Conservation (phyloP, 2,888 invertebrate genomes). For the Platycnemis pennipes region DNA sequence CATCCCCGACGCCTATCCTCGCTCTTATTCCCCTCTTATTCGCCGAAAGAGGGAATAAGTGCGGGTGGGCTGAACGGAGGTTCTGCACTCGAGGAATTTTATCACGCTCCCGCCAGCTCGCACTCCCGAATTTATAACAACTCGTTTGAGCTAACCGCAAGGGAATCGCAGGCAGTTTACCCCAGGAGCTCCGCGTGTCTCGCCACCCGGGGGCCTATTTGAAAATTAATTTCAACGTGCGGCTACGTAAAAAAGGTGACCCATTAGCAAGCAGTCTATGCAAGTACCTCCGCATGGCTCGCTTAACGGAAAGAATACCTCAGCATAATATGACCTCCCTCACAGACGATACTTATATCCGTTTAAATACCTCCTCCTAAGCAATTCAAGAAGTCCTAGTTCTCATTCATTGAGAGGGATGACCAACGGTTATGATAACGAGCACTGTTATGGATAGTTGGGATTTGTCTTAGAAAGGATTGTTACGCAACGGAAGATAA, state of each 20-base stretch:
- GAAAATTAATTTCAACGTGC: not conserved
- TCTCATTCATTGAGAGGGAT: no score
- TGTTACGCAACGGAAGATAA: no score
- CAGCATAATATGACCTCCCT: no score
- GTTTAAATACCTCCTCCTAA: no score
- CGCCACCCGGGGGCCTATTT: not conserved
- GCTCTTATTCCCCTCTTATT: not conserved
- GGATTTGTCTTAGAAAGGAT: no score
- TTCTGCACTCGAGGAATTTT: not conserved
- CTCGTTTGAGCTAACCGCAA: constrained; percentile 1
- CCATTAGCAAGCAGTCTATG: no score
- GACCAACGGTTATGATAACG: no score
- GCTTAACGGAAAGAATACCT: no score
- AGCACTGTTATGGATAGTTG: no score
- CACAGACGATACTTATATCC: no score
- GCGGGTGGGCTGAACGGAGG: not conserved
- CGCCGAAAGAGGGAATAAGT: not conserved
- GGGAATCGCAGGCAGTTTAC: not conserved
- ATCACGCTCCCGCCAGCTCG: not conserved
- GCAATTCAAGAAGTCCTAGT: no score
- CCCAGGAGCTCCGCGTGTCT: not conserved
- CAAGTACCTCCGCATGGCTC: no score
- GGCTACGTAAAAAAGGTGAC: not conserved
- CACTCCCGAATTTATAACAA: not conserved
- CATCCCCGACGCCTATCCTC: not conserved